Conservation (phyloP, 2,888 invertebrate species). For the Acronicta psi region DNA sequence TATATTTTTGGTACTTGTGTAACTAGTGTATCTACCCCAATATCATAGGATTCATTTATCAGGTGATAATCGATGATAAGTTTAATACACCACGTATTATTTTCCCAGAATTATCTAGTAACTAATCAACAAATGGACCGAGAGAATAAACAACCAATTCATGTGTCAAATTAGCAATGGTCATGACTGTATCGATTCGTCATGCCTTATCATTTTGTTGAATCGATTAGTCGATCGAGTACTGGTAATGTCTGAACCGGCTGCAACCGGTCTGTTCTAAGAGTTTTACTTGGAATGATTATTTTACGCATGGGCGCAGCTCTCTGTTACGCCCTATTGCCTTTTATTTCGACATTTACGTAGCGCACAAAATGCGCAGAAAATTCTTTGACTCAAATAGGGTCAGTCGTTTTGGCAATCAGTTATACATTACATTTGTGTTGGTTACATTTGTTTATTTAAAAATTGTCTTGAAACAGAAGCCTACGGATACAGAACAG, state of each 20-base stretch:
- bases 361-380: slow-evolving; percentile 49
- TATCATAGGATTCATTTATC: not conserved
- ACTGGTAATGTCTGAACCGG: slow-evolving; percentile 22
- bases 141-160: slow-evolving; percentile 40
- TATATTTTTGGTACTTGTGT: not conserved
- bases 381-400: slow-evolving; percentile 14
- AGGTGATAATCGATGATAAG: not conserved
- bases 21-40: not conserved
- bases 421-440: not conserved
- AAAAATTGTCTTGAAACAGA: too few species aligned
- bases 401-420: slow-evolving; percentile 20
- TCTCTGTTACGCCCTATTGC: slow-evolving; percentile 74
- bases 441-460: too few species aligned
- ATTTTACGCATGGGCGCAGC: slow-evolving; percentile 79
- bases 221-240: slow-evolving; percentile 47
- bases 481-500: too few species aligned
- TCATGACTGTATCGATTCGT: slow-evolving; percentile 38
- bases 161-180: slow-evolving; percentile 44
- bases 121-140: slow-evolving; percentile 8
- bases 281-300: slow-evolving; percentile 62
- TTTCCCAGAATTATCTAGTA: slow-evolving; percentile 20
- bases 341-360: slow-evolving; percentile 72
- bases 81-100: not conserved
- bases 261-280: slow-evolving; percentile 40
- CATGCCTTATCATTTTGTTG: slow-evolving; percentile 47